Evolutionary conservation across 2,888 invertebrate species (phyloP).

Genomic region (Meganola albula): DNA sequence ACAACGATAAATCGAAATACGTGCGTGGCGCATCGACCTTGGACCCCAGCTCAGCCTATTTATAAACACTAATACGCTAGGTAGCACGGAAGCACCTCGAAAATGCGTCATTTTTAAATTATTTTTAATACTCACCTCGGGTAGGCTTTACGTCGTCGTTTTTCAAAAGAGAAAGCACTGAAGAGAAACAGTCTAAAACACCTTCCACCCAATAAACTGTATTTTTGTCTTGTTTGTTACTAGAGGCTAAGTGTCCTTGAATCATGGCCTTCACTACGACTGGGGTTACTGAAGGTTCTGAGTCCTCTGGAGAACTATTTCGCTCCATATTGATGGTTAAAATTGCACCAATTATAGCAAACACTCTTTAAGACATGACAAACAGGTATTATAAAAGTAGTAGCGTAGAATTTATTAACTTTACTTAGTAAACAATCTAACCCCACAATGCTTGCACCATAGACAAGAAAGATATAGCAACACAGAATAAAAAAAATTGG

Average conservation of each 20-base stretch:
- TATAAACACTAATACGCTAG: constrained; percentile 12
- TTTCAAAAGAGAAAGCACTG: constrained; percentile 91
- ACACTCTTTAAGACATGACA: no score
- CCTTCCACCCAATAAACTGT: constrained; percentile 86
- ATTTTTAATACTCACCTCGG: constrained; percentile 65
- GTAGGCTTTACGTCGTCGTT: constrained; percentile 83
- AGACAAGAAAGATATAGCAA: no score
- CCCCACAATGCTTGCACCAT: no score
- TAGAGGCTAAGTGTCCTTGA: constrained; percentile 23
- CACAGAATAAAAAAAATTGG: no score
- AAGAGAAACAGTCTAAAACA: constrained; percentile 91
- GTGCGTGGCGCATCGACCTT: constrained; percentile 41
- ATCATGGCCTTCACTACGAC: constrained; percentile 28
- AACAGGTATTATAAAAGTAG: no score
- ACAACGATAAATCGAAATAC: constrained; percentile 13
- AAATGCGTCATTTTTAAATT: constrained; percentile 1
- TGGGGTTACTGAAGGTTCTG: constrained; percentile 16
- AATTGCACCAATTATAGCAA: no score
- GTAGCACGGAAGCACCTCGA: constrained; percentile 6
- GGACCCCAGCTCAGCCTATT: constrained; percentile 20
- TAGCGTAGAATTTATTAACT: no score
- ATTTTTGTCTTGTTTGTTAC: constrained; percentile 56
- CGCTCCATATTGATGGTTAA: constrained; percentile 22
- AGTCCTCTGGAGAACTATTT: constrained; percentile 21
- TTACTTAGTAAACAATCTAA: no score